Evolutionary conservation across 92 coral and sea anemone species (phyloP), one percentile per base, ranked within the genome.

Genomic region (Palythoa grandis): DNA sequence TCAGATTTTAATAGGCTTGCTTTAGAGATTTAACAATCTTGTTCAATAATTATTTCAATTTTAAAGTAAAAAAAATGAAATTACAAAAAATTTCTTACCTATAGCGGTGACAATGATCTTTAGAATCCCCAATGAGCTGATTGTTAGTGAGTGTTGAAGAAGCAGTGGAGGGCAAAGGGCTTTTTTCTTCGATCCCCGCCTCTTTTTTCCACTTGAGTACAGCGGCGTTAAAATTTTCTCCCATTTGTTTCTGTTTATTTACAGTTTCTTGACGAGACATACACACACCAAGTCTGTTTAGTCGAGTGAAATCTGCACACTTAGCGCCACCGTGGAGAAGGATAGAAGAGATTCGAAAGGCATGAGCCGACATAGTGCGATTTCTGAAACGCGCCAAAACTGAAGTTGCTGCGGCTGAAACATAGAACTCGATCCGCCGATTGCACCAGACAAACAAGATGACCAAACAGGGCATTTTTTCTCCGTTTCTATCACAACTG

Each of bases 401-500:
- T 47, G 78, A n/a, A 4, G 78, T 73, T 3, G 78, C 78, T 73
- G 78, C 50, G 5, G 57, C 78, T 7, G 11, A 3, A 38, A 10
- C 77, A 12, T 72, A 1, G 54, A 20, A 37, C 50, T 73, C 17
- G 53, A 39, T 38, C 78, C 78, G 10, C 78, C 78, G 0, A 52
- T 47, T 47, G 78, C 78, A 3, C 60, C 78, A 39, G 53, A 73
- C 13, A 73, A n/a, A 7, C 54, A 73, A 73, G 78, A 57, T 39
- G 20, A 73, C 77, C 77, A 73, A 73, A 40, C 77, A 17, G 77
- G 77, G 52, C 77, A 73, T 70, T 70, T 73, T 19, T 72, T 72
- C 15, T 43, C 58, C 17, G 77, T 19, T 9, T 47, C 77, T 5
- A 29, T 22, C 77, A 47, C 52, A 43, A 73, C n/a, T 5, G 13